Evolutionary conservation across 2,113 vertebrate genomes (phyloP), one percentile per base, ranked within the genome.

Genomic region (Motacilla tschutschensis): DNA sequence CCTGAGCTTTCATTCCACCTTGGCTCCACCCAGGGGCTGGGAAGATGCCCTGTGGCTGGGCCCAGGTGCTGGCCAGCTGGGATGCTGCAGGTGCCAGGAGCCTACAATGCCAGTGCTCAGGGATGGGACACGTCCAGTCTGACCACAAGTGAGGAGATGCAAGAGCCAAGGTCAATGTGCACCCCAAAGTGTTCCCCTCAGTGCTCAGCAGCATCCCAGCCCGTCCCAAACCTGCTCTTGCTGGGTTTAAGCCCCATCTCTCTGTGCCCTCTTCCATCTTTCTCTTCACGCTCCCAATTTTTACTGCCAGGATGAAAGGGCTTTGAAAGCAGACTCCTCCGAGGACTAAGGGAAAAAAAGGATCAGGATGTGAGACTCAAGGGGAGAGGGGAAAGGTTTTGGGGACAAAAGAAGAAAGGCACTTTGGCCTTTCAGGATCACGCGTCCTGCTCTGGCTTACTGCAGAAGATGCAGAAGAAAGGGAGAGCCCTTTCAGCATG

Each of bases 321-420:
- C 66, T 94, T 93, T 69, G 91, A 93, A 89, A 50, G 33, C 83
- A 73, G 53, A 35, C 24, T 71, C 66, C 83, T 58, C 66, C 0
- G 48, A 88, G 83, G 80, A 47, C 51, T 89, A 22, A 57, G 79
- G 74, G 53, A 76, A 92, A 90, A 76, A 93, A 91, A 11, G 44
- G 72, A 83, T 67, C 81, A 67, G 46, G 92, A 93, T 94, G 88
- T 88, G 62, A 86, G 57, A 89, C 84, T 58, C 51, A 24, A 65
- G 86, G 74, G 80, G 88, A 85, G 64, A 91, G 93, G 93, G 59
- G 79, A 88, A 96, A 92, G 92, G 79, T 95, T 83, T 85, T 51
- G 93, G 81, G 80, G 78, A 93, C 88, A 83, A 95, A 88, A 91
- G 79, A 94, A 67, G 25, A 89, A 67, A 95, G 47, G 26, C 21